Base-by-base conservation (phyloP, 2,888 invertebrate genomes). In the Autographa pulchrina region DNA sequence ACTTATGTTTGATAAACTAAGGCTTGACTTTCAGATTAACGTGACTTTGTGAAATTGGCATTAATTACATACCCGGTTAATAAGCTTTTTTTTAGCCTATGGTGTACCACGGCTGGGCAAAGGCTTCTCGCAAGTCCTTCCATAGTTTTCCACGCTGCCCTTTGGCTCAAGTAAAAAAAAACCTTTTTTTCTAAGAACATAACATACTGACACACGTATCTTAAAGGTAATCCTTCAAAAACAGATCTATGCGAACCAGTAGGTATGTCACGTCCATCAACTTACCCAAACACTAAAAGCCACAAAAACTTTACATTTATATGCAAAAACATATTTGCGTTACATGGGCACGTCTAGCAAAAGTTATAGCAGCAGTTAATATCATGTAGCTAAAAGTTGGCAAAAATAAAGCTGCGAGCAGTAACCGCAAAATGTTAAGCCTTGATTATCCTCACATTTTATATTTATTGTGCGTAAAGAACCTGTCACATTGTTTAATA, bases 341-440 rank as follows among this genome's bases (percentile, higher is more conserved):
- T 52, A 32, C 43, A 32, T 52, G 35, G 8, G 38, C 56, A 14
- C 43, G 6, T 25, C 52, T 56, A 48, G 18, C 52, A 66, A 64
- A 62, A 59, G 32, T 70, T 79, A 61, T 41, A 58, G 43, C 65
- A 25, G 48, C 71, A 60, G 63, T 74, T 65, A 65, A 63, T 70
- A 65, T 52, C 43, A 59, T 52, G 65, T 59, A 62, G 62, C 52
- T 72, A 65, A 80, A 81, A 70, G 66, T 70, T 59, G n/a, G 41
- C 62, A 73, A 70, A 78, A 78, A 76, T 78, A 62, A 76, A 73
- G 70, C 80, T 77, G 74, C 72, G 56, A 74, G 20, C 70, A 18
- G 56, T 64, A 65, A 74, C 81, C 81, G 67, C 83, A 78, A 81
- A 74, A 77, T 78, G 62, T 82, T 75, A 73, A 81, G 69, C 74